These are phyloP conservation scores for Leptodactylus fuscus DNA, from an alignment of 2,113 vertebrate species.

Conservation along the genomic window DNA sequence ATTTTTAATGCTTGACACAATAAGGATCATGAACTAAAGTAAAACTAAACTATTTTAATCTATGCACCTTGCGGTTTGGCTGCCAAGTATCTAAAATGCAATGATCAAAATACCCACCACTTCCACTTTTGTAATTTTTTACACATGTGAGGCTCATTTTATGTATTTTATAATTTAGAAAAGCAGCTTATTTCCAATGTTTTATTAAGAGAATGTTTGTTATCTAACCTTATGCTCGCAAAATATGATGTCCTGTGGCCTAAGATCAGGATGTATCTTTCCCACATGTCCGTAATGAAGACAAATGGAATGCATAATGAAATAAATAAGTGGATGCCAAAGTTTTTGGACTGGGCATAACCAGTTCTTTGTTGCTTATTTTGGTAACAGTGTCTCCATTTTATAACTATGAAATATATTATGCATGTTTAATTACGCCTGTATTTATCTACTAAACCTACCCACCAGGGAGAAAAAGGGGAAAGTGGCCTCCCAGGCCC, in stretches of 20 bases:
- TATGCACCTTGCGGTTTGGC: no score
- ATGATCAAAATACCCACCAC: neutral
- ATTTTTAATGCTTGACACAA: neutral
- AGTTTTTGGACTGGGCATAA: no score
- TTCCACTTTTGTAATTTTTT: neutral
- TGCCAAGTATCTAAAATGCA: neutral
- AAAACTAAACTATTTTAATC: no score
- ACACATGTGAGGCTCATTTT: neutral
- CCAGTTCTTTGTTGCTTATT: no score
- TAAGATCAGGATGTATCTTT: neutral
- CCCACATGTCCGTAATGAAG: neutral
- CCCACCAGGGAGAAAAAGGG: slow-evolving; percentile 83
- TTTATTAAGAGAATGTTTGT: neutral
- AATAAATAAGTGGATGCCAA: neutral
- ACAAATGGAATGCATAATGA: neutral
- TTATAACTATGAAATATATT: neutral
- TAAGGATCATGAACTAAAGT: neutral
- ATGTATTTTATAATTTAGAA: neutral
- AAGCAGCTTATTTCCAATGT: neutral
- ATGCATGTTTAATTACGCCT: neutral
- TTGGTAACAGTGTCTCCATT: no score
- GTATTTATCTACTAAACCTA: slow-evolving; percentile 22
- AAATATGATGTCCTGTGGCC: neutral
- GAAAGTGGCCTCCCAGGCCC: slow-evolving; percentile 79
- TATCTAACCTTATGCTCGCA: neutral